Evolutionary conservation across 2,113 vertebrate species (phyloP).

Genomic region (Pycnonotus jocosus): DNA sequence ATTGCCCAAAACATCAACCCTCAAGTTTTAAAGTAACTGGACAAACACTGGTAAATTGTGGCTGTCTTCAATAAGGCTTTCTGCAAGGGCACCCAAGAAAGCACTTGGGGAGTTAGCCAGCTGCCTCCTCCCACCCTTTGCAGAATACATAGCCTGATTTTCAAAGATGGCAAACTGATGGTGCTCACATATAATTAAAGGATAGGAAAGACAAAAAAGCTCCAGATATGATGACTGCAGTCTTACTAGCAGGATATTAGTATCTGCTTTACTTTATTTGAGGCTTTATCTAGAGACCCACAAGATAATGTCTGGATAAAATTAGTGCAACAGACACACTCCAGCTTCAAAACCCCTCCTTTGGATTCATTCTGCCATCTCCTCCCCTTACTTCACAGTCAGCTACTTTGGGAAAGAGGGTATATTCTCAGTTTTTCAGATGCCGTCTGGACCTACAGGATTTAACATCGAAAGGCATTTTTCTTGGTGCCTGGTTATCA

Average conservation of each 20-base stretch:
- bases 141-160: neutral
- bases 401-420: neutral
- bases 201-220: neutral
- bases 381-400: neutral
- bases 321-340: neutral
- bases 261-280: neutral
- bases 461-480: slow-evolving; percentile 25
- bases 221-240: neutral
- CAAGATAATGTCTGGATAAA: neutral
- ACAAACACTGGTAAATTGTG: neutral
- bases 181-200: neutral
- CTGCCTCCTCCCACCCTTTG: neutral
- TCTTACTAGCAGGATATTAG: neutral
- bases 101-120: neutral
- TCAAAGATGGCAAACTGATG: neutral
- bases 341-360: neutral
- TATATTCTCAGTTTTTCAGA: neutral
- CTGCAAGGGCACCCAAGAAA: neutral
- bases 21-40: neutral
- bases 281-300: neutral
- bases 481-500: slow-evolving; percentile 20
- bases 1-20: neutral
- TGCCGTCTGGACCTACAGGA: neutral
- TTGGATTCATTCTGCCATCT: neutral
- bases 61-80: neutral